Evolutionary conservation across 2,888 invertebrate genomes (phyloP).

Genomic region (Andrena trimmerana): DNA sequence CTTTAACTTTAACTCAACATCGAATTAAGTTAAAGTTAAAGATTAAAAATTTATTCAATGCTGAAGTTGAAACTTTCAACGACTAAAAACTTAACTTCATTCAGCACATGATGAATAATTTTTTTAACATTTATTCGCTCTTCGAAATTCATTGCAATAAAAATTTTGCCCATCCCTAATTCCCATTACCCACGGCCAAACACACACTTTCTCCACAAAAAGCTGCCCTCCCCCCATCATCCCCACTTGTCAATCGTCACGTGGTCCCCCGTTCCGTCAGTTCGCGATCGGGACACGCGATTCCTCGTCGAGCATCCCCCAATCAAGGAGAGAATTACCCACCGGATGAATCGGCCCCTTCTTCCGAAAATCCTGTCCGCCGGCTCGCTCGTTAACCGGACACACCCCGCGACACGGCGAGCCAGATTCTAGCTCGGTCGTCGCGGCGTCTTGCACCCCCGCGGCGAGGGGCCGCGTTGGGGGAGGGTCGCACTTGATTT

Average conservation of each 20-base stretch:
- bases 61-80: too few species aligned
- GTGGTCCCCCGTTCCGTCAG: neutral
- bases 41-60: too few species aligned
- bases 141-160: too few species aligned
- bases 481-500: slow-evolving; percentile 73
- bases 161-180: neutral
- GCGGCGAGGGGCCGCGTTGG: neutral
- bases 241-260: slow-evolving; percentile 30
- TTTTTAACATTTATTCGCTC: too few species aligned
- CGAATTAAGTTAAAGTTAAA: too few species aligned
- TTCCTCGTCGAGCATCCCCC: slow-evolving; percentile 41
- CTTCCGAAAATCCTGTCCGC: slow-evolving; percentile 20
- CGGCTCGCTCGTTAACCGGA: slow-evolving; percentile 20
- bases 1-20: too few species aligned
- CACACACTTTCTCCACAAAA: neutral
- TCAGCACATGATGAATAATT: too few species aligned
- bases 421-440: neutral
- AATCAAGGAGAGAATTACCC: slow-evolving; percentile 46
- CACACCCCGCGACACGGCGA: slow-evolving; percentile 11
- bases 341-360: neutral
- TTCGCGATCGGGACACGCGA: slow-evolving; percentile 19
- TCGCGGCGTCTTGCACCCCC: neutral
- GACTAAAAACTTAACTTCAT: too few species aligned
- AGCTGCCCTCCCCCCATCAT: neutral
- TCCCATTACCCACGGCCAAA: neutral